Percentiles rank a stretch among this genome's conserved stretches.
Evolutionary conservation across 2,888 invertebrate species (phyloP).

Genomic region (Xylocampa areola): DNA sequence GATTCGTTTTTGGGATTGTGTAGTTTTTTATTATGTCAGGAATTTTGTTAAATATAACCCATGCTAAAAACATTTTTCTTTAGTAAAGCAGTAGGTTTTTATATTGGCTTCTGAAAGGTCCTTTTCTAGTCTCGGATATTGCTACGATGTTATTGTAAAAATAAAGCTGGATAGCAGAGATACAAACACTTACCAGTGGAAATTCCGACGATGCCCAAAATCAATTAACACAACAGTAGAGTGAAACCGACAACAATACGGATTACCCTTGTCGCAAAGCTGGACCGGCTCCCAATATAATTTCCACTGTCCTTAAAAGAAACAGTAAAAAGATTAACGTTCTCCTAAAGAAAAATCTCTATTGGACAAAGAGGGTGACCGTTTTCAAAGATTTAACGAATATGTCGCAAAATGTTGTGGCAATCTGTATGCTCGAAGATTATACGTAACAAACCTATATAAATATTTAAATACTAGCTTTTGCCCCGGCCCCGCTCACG

Average conservation of each 20-base stretch:
- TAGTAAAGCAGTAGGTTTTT: too few relatives aligned
- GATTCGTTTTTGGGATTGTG: too few relatives aligned
- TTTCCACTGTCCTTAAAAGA: slow-evolving; percentile 14
- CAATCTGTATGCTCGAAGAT: slow-evolving; percentile 28
- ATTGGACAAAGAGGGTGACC: slow-evolving; percentile 37
- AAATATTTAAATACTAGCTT: slow-evolving; percentile 53
- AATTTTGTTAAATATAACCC: too few relatives aligned
- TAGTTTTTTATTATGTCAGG: too few relatives aligned
- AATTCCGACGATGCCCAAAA: slow-evolving; percentile 11
- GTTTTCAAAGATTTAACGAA: slow-evolving; percentile 44
- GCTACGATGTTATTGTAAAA: too few relatives aligned
- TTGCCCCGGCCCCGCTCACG: slow-evolving; percentile 40
- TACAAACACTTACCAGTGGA: neutral
- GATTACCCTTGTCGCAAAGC: slow-evolving; percentile 30
- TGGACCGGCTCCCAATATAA: slow-evolving; percentile 18
- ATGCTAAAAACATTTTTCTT: too few relatives aligned
- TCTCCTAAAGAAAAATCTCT: slow-evolving; percentile 54
- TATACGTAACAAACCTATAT: slow-evolving; percentile 38
- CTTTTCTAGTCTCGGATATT: too few relatives aligned
- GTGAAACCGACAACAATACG: slow-evolving; percentile 14
- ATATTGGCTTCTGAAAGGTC: too few relatives aligned
- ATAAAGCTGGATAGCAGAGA: too few relatives aligned
- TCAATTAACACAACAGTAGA: slow-evolving; percentile 11
- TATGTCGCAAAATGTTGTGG: slow-evolving; percentile 28
- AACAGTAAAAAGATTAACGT: slow-evolving; percentile 47